Evolutionary conservation across 2,113 vertebrate species (phyloP).

Genomic region (Arenaria interpres): DNA sequence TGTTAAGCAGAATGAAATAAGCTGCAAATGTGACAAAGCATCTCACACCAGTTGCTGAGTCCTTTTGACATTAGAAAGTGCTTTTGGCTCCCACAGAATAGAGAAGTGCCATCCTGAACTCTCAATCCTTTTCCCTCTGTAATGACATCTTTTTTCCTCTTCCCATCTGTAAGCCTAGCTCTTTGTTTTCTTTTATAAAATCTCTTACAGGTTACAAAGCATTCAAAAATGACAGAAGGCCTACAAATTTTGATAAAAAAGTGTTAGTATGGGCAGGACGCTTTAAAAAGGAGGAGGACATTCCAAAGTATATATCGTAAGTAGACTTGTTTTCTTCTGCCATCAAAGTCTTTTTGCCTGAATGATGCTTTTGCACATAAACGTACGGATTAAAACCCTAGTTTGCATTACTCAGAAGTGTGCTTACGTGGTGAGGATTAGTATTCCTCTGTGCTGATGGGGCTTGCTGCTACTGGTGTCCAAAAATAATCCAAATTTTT

Average conservation of each 20-base stretch:
- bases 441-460: not conserved
- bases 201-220: not conserved
- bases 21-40: not conserved
- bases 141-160: not conserved
- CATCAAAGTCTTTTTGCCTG: not conserved
- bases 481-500: not conserved
- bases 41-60: not conserved
- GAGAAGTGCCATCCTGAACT: not conserved
- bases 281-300: conserved; percentile 62
- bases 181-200: not conserved
- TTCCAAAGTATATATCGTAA: conserved; percentile 52
- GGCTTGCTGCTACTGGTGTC: not conserved
- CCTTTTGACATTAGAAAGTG: not conserved
- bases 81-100: not conserved
- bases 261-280: conserved; percentile 47
- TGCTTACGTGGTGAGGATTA: not conserved
- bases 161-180: not conserved
- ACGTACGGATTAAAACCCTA: not conserved
- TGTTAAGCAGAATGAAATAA: not conserved
- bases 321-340: not conserved
- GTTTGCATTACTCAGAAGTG: not conserved
- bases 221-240: conserved; percentile 18
- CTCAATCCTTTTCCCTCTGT: not conserved
- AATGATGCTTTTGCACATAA: not conserved
- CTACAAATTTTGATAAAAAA: conserved; percentile 56